Evolutionary conservation across 1,140 invertebrate species (phyloP), one percentile per base, ranked within the genome.

Genomic region (Calephelis nemesis): DNA sequence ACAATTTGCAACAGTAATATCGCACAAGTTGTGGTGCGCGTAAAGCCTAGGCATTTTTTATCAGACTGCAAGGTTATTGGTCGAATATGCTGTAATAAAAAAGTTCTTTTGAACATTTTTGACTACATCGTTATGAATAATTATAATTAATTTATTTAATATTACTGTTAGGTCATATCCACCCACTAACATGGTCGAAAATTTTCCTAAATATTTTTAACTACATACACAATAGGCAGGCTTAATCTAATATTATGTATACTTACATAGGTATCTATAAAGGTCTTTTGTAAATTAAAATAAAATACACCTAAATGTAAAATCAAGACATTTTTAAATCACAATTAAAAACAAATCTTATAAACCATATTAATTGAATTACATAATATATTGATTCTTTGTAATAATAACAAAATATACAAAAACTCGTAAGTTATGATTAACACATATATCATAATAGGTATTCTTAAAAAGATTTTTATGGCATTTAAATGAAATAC

Each of bases 241-340:
- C 13, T 54, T 4, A 54, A 54, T 10, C 7, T 19, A 19, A 54
- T 13, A 54, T 10, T 54, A 54, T 54, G n/a, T 54, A 19, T 9
- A 10, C 50, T 54, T 58, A 58, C 52, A 58, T 39, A 58, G 19
- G 1, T 58, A 54, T 19, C 19, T 52, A 15, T 30, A 58, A 58
- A 50, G 9, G 11, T 58, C 0, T 58, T 58, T 58, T 58, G 30
- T 30, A 58, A 39, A 54, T 30, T 1, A 54, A 19, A 19, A 54
- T 54, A 19, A n/a, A 30, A n/a, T 19, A 54, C 13, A 54, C 13
- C 13, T 54, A n/a, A 54, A 19, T 19, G 13, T 54, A 54, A 15
- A 54, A 30, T 4, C 30, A 30, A 30, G 4, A 30, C 4, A 30
- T 30, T 30, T 30, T 30, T 4, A 4, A 30, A 30, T 30, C 30